Evolutionary conservation across 2,888 invertebrate species (phyloP).

Genomic region (Lepidocyrtinus sp.): DNA sequence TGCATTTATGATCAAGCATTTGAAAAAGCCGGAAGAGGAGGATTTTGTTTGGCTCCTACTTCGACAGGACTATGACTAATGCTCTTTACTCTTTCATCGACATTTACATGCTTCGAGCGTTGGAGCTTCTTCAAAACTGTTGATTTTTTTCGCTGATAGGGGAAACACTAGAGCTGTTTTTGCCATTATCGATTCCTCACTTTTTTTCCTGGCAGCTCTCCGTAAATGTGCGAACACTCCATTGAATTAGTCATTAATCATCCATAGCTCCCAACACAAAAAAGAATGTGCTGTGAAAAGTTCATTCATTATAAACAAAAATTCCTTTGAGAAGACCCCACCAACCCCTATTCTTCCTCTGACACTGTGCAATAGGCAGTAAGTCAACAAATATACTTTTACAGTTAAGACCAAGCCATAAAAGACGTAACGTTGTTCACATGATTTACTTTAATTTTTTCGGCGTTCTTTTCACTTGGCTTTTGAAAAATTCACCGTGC

Average conservation of each 20-base stretch:
- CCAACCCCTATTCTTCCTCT: too few relatives aligned
- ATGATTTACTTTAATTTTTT: not conserved
- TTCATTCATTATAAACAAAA: not conserved
- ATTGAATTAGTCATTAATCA: conserved; percentile 6
- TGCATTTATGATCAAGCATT: too few relatives aligned
- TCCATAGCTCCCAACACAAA: not conserved
- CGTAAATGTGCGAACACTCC: not conserved
- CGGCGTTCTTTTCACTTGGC: not conserved
- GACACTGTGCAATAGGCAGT: too few relatives aligned
- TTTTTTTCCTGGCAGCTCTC: too few relatives aligned
- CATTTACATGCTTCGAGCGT: not conserved
- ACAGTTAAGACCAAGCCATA: too few relatives aligned
- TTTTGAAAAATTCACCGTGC: not conserved
- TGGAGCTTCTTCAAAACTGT: conserved; percentile 6
- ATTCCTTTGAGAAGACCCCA: too few relatives aligned
- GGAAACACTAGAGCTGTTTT: not conserved
- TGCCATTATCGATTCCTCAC: not conserved
- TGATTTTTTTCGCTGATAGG: not conserved
- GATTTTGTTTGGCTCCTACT: too few relatives aligned
- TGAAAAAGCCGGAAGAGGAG: not conserved
- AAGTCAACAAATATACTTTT: too few relatives aligned
- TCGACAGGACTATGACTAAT: not conserved
- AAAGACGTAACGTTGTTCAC: too few relatives aligned
- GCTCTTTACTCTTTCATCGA: not conserved
- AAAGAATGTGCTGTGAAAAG: too few relatives aligned